Base-by-base conservation (phyloP, 2,797 vertebrate species). In the Ceyx erithaca region DNA sequence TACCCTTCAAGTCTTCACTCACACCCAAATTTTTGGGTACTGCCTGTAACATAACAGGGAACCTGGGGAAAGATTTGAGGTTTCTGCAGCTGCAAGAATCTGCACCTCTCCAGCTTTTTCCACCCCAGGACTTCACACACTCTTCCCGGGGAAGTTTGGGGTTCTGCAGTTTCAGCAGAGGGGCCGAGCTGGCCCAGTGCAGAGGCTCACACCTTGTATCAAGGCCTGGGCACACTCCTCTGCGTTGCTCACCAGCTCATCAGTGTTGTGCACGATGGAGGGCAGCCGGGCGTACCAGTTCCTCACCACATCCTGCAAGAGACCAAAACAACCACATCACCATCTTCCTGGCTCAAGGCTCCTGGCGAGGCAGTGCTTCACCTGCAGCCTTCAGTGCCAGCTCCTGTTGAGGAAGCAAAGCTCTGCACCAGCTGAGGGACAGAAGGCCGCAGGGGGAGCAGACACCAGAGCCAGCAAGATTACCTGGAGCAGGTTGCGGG, bases 401-500 rank as follows among this genome's bases (percentile, higher is more conserved):
- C 37, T 92, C 54, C 28, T 7, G 0, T 4, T 13, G 6, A 33
- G 45, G 22, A 6, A 8, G 26, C 45, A 66, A 37, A 67, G 14
- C 43, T 40, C 28, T 23, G 14, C 21, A 17, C 21, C 33, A 28
- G 26, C 2, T 1, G 69, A 69, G 21, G 26, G 14, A 69, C 43
- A 9, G 35, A 57, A 37, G 33, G 25, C 35, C 4, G 2, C 0
- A 2, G 26, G 18, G 15, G 22, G 3, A 37, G 43, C 17, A 16
- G 17, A 70, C 12, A 9, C 6, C 54, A 31, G 40, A 51, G 33
- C 21, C 37, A 13, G 33, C 1, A 3, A 49, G 61, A 76, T 11
- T 43, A 99, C 99, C 99, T 99, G 99, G 71, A 99, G 98, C 91
- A 99, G 97, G 95, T 99, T 99, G 12, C 99, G 98, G 8, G 99